A percentile compares a stretch with the other conserved stretches of the same genome.
Evolutionary conservation across 2,797 vertebrate species (phyloP).

Genomic region (Schizopygopsis malacanthus): DNA sequence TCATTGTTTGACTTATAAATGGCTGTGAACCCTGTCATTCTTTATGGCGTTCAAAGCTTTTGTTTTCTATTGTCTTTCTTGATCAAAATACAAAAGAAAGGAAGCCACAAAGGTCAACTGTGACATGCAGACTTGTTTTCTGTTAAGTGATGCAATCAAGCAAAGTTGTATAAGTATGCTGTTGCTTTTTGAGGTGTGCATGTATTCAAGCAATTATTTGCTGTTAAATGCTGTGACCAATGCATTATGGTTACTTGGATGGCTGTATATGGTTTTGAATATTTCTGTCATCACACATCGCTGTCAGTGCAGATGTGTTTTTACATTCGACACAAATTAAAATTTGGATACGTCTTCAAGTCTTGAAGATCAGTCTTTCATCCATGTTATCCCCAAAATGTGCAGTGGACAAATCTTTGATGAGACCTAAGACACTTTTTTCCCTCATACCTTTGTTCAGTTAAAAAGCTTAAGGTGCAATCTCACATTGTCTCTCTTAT

Average conservation of each 20-base stretch:
- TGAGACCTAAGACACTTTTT: not conserved
- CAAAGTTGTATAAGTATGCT: not conserved
- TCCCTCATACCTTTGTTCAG: not conserved
- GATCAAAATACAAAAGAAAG: slow-evolving; percentile 1
- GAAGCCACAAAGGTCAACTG: slow-evolving; percentile 1
- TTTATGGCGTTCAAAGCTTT: not conserved
- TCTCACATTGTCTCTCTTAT: slow-evolving; percentile 24
- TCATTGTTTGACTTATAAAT: not conserved
- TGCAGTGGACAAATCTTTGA: not conserved
- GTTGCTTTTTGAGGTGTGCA: not conserved
- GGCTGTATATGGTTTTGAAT: not conserved
- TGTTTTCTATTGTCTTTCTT: not conserved
- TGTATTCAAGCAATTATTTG: not conserved
- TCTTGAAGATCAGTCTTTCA: not conserved
- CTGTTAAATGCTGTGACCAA: not conserved
- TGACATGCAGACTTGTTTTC: not conserved
- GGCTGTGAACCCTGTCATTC: not conserved
- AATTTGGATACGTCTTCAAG: too few relatives aligned
- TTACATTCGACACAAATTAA: not conserved
- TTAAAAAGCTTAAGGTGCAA: not conserved
- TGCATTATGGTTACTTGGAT: not conserved
- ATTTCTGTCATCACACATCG: not conserved
- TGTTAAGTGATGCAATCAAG: not conserved
- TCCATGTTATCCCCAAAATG: not conserved
- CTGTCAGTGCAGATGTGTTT: not conserved